These are phyloP conservation scores for Muscicapa adusta DNA, from an alignment of 2,113 vertebrate species.

Conservation along the genomic window DNA sequence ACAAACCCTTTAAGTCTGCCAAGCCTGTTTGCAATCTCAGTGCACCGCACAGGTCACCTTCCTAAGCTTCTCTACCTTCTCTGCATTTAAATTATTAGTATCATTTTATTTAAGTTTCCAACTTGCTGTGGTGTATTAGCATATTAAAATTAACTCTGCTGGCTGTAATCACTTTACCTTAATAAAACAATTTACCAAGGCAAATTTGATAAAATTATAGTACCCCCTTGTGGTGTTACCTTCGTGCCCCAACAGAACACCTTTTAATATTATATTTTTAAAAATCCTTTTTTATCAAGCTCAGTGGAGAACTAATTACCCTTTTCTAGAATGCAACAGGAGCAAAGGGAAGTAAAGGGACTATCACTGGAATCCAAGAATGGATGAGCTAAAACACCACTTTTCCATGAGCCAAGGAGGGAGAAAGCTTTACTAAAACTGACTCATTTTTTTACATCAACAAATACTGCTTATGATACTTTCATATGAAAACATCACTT, in stretches of 20 bases:
- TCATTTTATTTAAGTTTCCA: constrained; percentile 71
- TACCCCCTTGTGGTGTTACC: constrained; percentile 73
- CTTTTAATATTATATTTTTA: constrained; percentile 35
- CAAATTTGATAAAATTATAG: constrained; percentile 75
- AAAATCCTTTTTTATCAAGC: constrained; percentile 40
- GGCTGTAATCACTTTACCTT: constrained; percentile 73
- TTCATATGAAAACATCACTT: not conserved
- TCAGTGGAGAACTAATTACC: constrained; percentile 68
- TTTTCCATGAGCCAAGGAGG: constrained; percentile 2
- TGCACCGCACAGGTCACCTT: constrained; percentile 70
- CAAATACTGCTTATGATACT: not conserved
- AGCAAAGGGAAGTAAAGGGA: constrained; percentile 53
- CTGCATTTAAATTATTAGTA: constrained; percentile 71
- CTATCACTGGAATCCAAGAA: constrained; percentile 2
- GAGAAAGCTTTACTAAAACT: not conserved
- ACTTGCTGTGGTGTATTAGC: constrained; percentile 72
- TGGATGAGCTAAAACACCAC: not conserved
- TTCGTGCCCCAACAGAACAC: constrained; percentile 66
- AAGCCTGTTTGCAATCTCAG: constrained; percentile 30
- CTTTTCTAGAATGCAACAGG: constrained; percentile 65
- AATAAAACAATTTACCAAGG: constrained; percentile 68
- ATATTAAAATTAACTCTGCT: constrained; percentile 78
- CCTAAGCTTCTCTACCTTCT: constrained; percentile 56
- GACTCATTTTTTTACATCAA: not conserved
- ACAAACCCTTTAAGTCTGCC: constrained; percentile 32